Evolutionary conservation across 2,797 vertebrate genomes (phyloP).

Genomic region (Microhierax caerulescens): DNA sequence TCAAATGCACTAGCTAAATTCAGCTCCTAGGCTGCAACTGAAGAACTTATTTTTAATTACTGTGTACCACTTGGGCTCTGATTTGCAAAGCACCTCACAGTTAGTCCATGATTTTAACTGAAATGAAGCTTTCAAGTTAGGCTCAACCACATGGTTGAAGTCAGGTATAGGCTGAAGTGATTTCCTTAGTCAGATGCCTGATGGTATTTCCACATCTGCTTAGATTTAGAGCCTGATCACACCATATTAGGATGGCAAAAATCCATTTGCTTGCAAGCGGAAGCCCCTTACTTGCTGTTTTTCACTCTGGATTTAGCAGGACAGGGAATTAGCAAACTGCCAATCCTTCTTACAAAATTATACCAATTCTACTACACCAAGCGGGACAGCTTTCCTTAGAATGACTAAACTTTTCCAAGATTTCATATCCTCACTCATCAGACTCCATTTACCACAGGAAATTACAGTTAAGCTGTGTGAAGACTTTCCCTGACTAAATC

Average conservation of each 20-base stretch:
- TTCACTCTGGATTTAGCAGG: not conserved
- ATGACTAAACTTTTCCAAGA: conserved; percentile 35
- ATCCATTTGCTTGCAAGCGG: not conserved
- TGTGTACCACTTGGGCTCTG: not conserved
- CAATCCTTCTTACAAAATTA: not conserved
- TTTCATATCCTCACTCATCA: conserved; percentile 43
- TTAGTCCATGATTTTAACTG: not conserved
- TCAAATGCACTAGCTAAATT: not conserved
- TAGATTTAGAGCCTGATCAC: not conserved
- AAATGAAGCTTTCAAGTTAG: not conserved
- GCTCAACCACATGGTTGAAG: not conserved
- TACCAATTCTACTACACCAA: not conserved
- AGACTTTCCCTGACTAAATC: conserved; percentile 23
- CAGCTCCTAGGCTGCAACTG: not conserved
- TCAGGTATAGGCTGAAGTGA: not conserved
- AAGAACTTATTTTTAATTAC: not conserved
- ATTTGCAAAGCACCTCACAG: not conserved
- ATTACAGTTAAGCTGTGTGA: conserved; percentile 6
- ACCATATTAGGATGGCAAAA: not conserved
- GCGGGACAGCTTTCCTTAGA: not conserved
- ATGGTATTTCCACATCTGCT: conserved; percentile 35
- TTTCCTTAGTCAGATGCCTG: not conserved
- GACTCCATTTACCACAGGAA: conserved; percentile 27
- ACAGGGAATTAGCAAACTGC: conserved; percentile 11
- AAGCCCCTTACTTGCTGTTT: conserved; percentile 1